phyloP scores from a whole-genome alignment of 2,888 invertebrate species.

The Synergus umbraculus region DNA sequence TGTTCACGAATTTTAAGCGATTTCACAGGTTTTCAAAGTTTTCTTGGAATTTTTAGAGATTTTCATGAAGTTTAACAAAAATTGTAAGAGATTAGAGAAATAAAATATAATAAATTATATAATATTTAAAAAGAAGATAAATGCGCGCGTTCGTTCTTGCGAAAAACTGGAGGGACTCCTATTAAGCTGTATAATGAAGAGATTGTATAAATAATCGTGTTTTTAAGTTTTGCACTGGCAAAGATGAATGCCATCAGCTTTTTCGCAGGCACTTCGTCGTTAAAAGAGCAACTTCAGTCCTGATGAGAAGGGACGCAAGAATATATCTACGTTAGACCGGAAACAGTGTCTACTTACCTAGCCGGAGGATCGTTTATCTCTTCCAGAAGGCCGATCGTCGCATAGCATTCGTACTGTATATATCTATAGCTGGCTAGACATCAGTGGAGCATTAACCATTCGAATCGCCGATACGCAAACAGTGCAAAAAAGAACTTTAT shows the following conservation, averaged over 20 bases:
- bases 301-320: conserved; percentile 50
- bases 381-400: conserved; percentile 51
- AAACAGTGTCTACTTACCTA: conserved; percentile 50
- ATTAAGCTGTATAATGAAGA: not conserved
- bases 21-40: too few species aligned
- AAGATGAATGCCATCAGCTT: not conserved
- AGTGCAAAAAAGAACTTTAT: conserved; percentile 53
- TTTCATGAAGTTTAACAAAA: too few species aligned
- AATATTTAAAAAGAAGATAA: too few species aligned
- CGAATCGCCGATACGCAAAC: conserved; percentile 52
- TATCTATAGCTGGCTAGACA: conserved; percentile 41
- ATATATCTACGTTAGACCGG: conserved; percentile 51
- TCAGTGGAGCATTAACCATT: conserved; percentile 54
- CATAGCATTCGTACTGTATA: conserved; percentile 2
- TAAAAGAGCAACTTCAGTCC: conserved; percentile 25
- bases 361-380: conserved; percentile 55
- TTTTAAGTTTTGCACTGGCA: not conserved
- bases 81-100: too few species aligned
- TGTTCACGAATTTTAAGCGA: too few species aligned
- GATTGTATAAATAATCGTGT: conserved; percentile 7
- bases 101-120: too few species aligned
- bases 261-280: not conserved
- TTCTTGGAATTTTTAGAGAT: too few species aligned
- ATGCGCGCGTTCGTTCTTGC: too few species aligned
- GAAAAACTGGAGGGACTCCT: not conserved